Base-by-base conservation (phyloP, 1,140 invertebrate genomes). In the Drosophila grimshawi region DNA sequence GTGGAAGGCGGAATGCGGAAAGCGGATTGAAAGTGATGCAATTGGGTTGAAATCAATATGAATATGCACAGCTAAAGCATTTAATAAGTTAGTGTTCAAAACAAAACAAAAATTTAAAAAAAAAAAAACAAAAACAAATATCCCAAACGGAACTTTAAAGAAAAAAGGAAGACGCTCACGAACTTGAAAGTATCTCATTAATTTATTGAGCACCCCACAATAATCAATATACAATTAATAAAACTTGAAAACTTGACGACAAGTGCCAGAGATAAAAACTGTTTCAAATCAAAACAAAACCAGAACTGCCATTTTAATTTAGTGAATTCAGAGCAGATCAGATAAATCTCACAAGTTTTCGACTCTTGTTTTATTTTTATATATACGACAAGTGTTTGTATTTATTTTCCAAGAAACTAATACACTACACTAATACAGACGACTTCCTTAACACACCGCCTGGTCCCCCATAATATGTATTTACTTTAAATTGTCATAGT, bases 221-320 rank as follows among this genome's bases (percentile, higher is more conserved):
- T 74, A 74, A 74, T 49, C 49, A 62, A 66, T 60, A 46, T 71
- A 71, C 61, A 65, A 35, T 11, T 51, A 49, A 65, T n/a, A 33
- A n/a, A 49, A 41, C 8, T 49, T 7, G 3, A 46, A 53, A 49
- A 57, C 57, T 56, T 30, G 32, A 74, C 43, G 37, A 48, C 32
- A 80, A 78, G 61, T 45, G 30, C 57, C 33, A 68, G 39, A 5
- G 45, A 64, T 69, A 55, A 32, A 19, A 49, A 53, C 19, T 39
- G 37, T 39, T 39, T 19, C 19, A 19, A 19, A 7, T 48, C 8
- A 62, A 63, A 43, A 52, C 19, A 68, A 66, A 41, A 78, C 48
- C 51, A 86, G 74, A 82, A 89, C 83, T 88, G 83, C 83, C 83
- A 88, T 88, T 88, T 88, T 88, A 75, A 88, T 80, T 88, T 89